Evolutionary conservation across 2,797 vertebrate species (phyloP).

Genomic region (Mus caroli): DNA sequence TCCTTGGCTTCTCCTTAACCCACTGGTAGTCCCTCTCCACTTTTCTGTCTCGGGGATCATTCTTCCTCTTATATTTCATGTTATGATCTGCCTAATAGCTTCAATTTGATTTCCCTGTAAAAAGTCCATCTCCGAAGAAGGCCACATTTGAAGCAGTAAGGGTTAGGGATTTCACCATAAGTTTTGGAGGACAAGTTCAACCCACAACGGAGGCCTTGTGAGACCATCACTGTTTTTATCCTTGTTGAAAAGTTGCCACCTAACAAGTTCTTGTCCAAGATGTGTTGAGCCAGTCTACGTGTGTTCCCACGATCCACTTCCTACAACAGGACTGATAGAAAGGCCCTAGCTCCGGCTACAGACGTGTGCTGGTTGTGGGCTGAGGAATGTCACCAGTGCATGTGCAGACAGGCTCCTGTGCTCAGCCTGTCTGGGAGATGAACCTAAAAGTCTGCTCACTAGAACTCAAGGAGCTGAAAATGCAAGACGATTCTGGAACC

Average conservation of each 20-base stretch:
- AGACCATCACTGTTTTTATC: neutral
- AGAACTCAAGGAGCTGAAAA: neutral
- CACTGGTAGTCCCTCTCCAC: neutral
- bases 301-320: neutral
- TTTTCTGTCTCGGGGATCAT: neutral
- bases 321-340: neutral
- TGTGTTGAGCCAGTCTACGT: neutral
- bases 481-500: neutral
- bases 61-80: neutral
- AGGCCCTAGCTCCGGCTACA: neutral
- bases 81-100: neutral
- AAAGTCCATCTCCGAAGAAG: neutral
- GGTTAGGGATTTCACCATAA: neutral
- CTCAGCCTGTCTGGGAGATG: neutral
- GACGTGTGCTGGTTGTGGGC: neutral
- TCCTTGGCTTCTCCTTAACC: no score
- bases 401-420: accelerated
- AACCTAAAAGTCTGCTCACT: neutral
- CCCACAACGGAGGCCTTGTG: neutral
- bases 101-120: neutral
- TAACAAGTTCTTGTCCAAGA: neutral
- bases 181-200: neutral
- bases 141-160: neutral
- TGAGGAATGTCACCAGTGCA: accelerated
- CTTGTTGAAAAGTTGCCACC: neutral